phyloP scores from a whole-genome alignment of 2,113 vertebrate genomes.

The Ophthalmolycus amberensis region DNA sequence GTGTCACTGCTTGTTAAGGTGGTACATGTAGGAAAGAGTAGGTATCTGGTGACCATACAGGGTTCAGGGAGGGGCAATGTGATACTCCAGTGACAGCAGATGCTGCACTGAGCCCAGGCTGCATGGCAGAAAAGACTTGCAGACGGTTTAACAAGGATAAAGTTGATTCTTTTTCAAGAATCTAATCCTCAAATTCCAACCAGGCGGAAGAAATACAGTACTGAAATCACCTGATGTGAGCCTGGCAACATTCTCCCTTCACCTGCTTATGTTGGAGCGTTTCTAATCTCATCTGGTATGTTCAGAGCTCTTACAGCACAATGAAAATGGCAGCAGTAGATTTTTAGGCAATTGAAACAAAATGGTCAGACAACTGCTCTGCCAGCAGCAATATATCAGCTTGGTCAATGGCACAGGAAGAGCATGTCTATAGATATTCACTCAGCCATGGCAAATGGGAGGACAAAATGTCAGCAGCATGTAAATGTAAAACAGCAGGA shows the following conservation, averaged over 20 bases:
- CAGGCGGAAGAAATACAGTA: neutral
- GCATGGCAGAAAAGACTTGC: neutral
- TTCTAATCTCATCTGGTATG: conserved; percentile 51
- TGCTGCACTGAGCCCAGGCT: neutral
- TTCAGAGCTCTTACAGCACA: neutral
- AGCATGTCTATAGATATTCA: conserved; percentile 31
- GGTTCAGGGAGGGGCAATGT: conserved; percentile 19
- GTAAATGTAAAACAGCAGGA: conserved; percentile 27
- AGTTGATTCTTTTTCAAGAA: conserved; percentile 7
- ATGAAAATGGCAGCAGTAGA: neutral
- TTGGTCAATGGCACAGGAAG: conserved; percentile 13
- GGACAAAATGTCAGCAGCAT: conserved; percentile 43
- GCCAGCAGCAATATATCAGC: conserved; percentile 33
- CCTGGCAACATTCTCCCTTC: conserved; percentile 13
- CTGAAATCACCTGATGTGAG: conserved; percentile 32
- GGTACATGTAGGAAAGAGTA: conserved; percentile 60
- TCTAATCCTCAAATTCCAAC: conserved; percentile 19
- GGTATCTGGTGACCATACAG: conserved; percentile 12
- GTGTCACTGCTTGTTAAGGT: conserved; percentile 78
- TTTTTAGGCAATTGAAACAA: neutral
- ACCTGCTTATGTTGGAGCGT: conserved; percentile 36
- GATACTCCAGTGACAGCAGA: conserved; percentile 34
- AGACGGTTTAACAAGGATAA: conserved; percentile 18
- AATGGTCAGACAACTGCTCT: neutral
- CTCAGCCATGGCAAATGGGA: conserved; percentile 43